Evolutionary conservation across 2,888 invertebrate genomes (phyloP), one percentile per base, ranked within the genome.

Genomic region (Plebejus anna): DNA sequence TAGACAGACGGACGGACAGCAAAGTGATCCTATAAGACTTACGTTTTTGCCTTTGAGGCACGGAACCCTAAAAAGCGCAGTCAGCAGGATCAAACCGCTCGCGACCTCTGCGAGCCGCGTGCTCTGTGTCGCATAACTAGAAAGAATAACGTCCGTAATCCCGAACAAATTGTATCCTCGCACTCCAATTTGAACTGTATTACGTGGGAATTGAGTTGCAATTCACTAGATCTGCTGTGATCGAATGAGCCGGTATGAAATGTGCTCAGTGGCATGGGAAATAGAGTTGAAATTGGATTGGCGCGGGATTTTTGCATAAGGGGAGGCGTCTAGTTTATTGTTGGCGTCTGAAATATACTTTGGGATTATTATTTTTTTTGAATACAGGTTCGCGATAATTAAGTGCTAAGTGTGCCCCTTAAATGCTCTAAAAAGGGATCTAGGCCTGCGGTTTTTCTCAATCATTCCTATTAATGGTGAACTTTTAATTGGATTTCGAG

Each of bases 201-300:
- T 28, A 13, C 61, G 28, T 32, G 1, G 0, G 0, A 1, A 77
- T 75, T 78, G 75, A 78, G 75, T 77, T 59, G 75, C 70, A 75
- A 76, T 75, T 79, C 77, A 70, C 32, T 16, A 4, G 57, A 6
- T n/a, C 16, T 28, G 72, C 47, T 22, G 36, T 57, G 11, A 66
- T 66, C 66, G 22, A 36, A 66, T 66, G 32, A 66, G 32, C 7
- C 28, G 32, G 1, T 32, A 5, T 32, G 32, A 66, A 32, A 66
- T 36, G 36, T 22, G 72, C 75, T 66, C 61, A 79, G 72, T 71
- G 22, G 0, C 4, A 0, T 47, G n/a, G 28, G 11, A 13, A 75
- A 82, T 83, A 87, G 82, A 83, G 83, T 84, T 78, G 79, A 78
- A 78, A 81, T 84, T 85, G 78, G 77, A 82, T 82, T 80, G 79